Evolutionary conservation across 1,140 invertebrate genomes (phyloP), one percentile per base, ranked within the genome.

Genomic region (Eciton burchellii): DNA sequence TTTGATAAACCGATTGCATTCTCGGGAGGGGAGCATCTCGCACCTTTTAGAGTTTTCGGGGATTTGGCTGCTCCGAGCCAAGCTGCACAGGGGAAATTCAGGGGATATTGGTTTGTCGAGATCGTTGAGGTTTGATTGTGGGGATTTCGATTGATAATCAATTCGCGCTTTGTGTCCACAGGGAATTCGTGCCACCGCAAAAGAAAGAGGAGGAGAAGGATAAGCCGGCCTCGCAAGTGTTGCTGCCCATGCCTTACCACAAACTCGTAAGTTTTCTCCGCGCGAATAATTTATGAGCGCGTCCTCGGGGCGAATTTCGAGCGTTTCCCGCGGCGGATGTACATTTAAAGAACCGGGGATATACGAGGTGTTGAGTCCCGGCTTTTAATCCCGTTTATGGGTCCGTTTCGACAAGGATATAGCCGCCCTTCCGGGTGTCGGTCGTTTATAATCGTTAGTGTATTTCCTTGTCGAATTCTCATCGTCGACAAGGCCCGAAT

Each of bases 181-280:
- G 93, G 91, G 92, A 94, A 91, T 93, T 93, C 89, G 90, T 92
- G 60, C 90, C 92, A 88, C 91, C 92, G 85, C 90, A 94, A 89
- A 91, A 86, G 81, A 93, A 94, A 86, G 90, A 93, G 90, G 49
- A 71, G 21, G 87, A 91, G 68, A 85, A 91, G 49, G 91, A 92
- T 84, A 91, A 90, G 57, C 85, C 88, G 71, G 82, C 79, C 16
- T 60, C 89, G 21, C 43, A 86, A 82, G 52, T 70, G 24, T 71
- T 92, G 71, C 91, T 90, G 66, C 92, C 93, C 52, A 92, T 94
- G 89, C 90, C 93, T 91, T 94, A 94, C 82, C 89, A 88, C 83
- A 93, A 89, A 90, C 92, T 94, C 79, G 92, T 94, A 87, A 93
- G 92, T 90, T 57, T 84, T 86, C 41, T 11, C 26, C 8, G 4